Evolutionary conservation across 2,888 invertebrate species (phyloP), one percentile per base, ranked within the genome.

Genomic region (Anthophora plumipes): DNA sequence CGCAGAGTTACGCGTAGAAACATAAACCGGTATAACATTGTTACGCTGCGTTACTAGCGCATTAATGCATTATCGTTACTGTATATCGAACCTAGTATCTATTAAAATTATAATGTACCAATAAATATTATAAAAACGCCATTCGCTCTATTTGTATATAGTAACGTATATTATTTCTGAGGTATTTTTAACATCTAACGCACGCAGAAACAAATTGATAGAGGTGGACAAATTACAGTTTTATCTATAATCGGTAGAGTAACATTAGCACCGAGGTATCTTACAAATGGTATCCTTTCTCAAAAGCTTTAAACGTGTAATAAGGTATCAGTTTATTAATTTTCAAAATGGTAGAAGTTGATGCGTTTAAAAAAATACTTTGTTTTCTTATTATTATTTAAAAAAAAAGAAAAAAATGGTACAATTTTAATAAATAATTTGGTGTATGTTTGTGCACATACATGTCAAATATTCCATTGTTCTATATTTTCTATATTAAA

Each of bases 1-100:
- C 80, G 77, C 78, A 60, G 61, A 75, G 64, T 73, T 75, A 77
- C 70, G 84, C 85, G 68, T 80, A 76, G 68, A 87, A 85, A 79
- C 79, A 77, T 74, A 80, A 85, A 85, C 61, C 37, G 73, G 70
- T 81, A 74, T 61, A 77, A 81, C 66, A 78, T 78, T 64, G 41
- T 77, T 74, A 25, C 67, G 73, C 59, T 74, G 37, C 39, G 46
- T 71, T 66, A 64, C 52, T 14, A 20, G n/a, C 9, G 11, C 48
- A 77, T 70, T 85, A 80, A 77, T 63, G 14, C 52, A 25, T 80
- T 87, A 84, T 84, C 83, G 52, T 17, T 54, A 12, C 43, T 31
- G 52, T 17, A 22, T 43, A 52, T 14, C 31, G n/a, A 80, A 60
- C 43, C 52, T 64, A 77, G 55, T 59, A 54, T n/a, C 61, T 54